Evolutionary conservation across 2,888 invertebrate species (phyloP), one percentile per base, ranked within the genome.

Genomic region (Dermolepida albohirtum): DNA sequence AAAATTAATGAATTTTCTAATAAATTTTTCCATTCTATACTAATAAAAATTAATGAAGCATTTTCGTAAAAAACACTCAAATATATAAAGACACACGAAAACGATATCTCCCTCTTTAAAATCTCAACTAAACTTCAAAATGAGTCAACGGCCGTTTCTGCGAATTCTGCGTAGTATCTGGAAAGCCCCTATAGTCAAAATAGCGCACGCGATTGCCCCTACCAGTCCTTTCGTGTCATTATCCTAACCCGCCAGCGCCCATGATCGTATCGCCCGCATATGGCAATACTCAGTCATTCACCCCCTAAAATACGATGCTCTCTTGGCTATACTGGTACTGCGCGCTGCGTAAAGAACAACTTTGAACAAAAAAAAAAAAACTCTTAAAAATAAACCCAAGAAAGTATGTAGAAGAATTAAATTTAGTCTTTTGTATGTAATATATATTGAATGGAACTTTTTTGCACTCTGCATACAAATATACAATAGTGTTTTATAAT

Each of bases 191-290:
- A 52, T 52, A 52, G 44, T 52, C 65, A 54, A 65, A 65, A 65
- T 65, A 65, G 54, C 47, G 59, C 65, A 65, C 65, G 65, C 65
- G 65, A 65, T 65, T 65, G 51, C 65, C 65, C 59, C 59, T 62
- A 62, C 54, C 40, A 47, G 65, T 64, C 65, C 65, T 44, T 65
- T 54, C 65, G 65, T 54, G 65, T 66, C 66, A 66, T 66, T 59
- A 66, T 66, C 66, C 57, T 66, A 41, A 16, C 57, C 34, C 27
- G 39, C 57, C 16, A 59, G 51, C 49, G 66, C 44, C 66, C 49
- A 40, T 41, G 59, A 66, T 66, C 57, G 52, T 66, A 66, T 66
- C 66, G 59, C 66, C 57, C 57, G 50, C 59, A 66, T 66, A 62
- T 47, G 59, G 47, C 59, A 47, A 29, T 47, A 47, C 34, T 47